Percentiles rank a stretch among this genome's conserved stretches.
Conservation (phyloP, 1,140 invertebrate species). For the Cydia pomonella region DNA sequence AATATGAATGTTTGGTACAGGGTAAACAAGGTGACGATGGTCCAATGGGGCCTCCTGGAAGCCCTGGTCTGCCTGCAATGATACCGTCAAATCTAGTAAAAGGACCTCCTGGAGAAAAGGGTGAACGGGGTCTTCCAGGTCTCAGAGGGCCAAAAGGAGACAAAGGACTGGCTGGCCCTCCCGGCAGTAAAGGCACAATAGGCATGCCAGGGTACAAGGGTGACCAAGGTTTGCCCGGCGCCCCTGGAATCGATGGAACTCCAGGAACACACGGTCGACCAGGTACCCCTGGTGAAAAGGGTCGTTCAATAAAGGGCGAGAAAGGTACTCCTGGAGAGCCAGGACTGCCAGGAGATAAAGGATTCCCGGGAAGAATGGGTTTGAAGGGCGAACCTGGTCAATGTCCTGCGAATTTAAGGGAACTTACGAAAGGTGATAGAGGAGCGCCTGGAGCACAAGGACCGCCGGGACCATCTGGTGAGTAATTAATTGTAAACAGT, state of each 20-base stretch:
- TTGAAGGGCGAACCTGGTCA: constrained; percentile 82
- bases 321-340: constrained; percentile 80
- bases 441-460: constrained; percentile 82
- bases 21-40: constrained; percentile 82
- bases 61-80: constrained; percentile 82
- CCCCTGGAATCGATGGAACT: constrained; percentile 84
- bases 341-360: constrained; percentile 83
- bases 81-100: constrained; percentile 78
- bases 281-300: constrained; percentile 80
- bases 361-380: constrained; percentile 80
- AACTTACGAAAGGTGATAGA: constrained; percentile 82
- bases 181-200: constrained; percentile 83
- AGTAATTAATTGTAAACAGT: neutral
- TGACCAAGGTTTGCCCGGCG: constrained; percentile 82
- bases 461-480: constrained; percentile 81
- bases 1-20: constrained; percentile 41
- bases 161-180: constrained; percentile 70
- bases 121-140: constrained; percentile 80
- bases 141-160: constrained; percentile 71
- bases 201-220: constrained; percentile 84
- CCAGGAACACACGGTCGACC: constrained; percentile 77
- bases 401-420: constrained; percentile 78
- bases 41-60: constrained; percentile 81
- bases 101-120: constrained; percentile 83
- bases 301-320: constrained; percentile 67